Percentiles rank a stretch among this genome's conserved stretches.
Evolutionary conservation across 2,797 vertebrate genomes (phyloP).

Genomic region (Megalops cyprinoides): DNA sequence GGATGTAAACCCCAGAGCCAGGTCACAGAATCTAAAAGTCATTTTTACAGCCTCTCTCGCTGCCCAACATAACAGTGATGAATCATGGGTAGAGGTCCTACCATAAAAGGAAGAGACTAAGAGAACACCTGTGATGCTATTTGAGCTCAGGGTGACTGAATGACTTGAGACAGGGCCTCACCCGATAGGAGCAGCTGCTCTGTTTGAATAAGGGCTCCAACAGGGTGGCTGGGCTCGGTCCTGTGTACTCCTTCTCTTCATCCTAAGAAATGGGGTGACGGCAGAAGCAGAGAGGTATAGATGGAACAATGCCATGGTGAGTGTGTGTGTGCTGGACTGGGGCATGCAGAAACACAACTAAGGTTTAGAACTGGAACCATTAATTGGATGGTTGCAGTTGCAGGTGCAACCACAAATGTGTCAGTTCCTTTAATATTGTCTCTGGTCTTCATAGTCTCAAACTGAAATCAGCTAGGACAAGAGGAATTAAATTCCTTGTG

Average conservation of each 20-base stretch:
- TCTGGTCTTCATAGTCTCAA: neutral
- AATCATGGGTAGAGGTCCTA: too few relatives aligned
- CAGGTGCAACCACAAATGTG: neutral
- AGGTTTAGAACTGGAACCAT: neutral
- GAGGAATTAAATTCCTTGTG: neutral
- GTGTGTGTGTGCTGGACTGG: neutral
- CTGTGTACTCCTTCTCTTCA: constrained; percentile 84
- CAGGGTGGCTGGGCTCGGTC: constrained; percentile 81
- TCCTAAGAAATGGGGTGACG: constrained; percentile 69
- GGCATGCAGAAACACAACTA: neutral
- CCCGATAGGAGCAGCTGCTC: constrained; percentile 97
- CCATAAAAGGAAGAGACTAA: too few relatives aligned
- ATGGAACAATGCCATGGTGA: neutral
- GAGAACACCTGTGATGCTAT: too few relatives aligned
- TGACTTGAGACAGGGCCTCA: constrained; percentile 60
- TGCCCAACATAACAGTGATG: too few relatives aligned
- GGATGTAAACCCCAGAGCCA: neutral
- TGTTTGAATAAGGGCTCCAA: constrained; percentile 94
- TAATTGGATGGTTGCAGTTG: neutral
- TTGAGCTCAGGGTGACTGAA: too few relatives aligned
- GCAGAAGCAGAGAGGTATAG: neutral
- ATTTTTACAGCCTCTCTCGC: too few relatives aligned
- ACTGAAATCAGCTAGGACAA: neutral
- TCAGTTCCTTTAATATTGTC: neutral
- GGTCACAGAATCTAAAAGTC: too few relatives aligned